Conservation (phyloP, 2,888 invertebrate species). For the Pachliopta kotzebuea region DNA sequence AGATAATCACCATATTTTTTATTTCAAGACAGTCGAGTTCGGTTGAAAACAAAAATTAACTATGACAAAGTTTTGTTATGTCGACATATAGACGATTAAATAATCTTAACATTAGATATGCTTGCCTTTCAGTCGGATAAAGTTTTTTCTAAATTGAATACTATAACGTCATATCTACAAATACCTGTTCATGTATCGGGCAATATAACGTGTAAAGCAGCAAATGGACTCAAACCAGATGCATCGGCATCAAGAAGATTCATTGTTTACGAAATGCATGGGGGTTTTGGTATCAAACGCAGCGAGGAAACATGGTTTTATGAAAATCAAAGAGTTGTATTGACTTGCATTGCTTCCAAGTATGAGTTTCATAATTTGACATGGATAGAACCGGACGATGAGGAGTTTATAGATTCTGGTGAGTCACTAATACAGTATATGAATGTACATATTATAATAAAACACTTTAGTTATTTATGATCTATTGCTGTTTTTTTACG, state of each 20-base stretch:
- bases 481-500: background rate
- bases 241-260: constrained; percentile 37
- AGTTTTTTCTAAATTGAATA: constrained; percentile 37
- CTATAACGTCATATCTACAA: constrained; percentile 44
- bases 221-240: constrained; percentile 33
- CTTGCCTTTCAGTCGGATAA: constrained; percentile 40
- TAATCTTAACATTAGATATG: background rate
- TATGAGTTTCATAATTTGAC: constrained; percentile 52
- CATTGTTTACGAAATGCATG: constrained; percentile 52
- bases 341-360: constrained; percentile 59
- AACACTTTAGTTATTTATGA: background rate
- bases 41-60: too few relatives aligned
- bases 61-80: too few relatives aligned
- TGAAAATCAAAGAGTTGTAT: constrained; percentile 45
- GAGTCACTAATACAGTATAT: constrained; percentile 29
- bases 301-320: constrained; percentile 47
- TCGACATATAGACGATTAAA: background rate
- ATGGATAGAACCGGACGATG: constrained; percentile 47
- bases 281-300: constrained; percentile 59
- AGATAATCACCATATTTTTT: background rate
- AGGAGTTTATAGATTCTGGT: constrained; percentile 40
- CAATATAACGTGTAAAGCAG: constrained; percentile 54
- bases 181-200: constrained; percentile 44
- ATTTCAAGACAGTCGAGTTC: too few relatives aligned
- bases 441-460: background rate